Evolutionary conservation across 1,140 invertebrate species (phyloP).

Genomic region (Pseudomyrmex sp.): DNA sequence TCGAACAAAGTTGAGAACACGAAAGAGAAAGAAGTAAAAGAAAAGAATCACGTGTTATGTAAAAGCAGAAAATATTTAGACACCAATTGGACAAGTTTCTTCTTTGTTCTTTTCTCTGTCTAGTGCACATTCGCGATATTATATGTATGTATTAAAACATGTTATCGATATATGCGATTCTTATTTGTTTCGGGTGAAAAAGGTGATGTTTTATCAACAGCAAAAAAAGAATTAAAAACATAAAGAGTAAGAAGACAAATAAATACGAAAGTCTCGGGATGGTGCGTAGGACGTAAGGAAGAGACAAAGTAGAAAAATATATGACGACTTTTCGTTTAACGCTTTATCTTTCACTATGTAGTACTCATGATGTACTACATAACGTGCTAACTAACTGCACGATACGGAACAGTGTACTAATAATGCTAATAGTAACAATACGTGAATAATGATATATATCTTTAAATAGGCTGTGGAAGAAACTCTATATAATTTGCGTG

Average conservation of each 20-base stretch:
- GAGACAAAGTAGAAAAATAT: conserved; percentile 36
- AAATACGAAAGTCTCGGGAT: background rate
- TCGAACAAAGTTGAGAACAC: conserved; percentile 24
- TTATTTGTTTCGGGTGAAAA: conserved; percentile 3
- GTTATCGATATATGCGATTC: background rate
- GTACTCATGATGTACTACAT: background rate
- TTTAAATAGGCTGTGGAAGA: conserved; percentile 84
- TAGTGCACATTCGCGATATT: conserved; percentile 7
- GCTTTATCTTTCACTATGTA: conserved; percentile 50
- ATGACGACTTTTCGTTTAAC: conserved; percentile 52
- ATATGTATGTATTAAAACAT: background rate
- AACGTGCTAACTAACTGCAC: conserved; percentile 14
- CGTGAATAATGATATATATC: conserved; percentile 76
- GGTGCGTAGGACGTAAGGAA: conserved; percentile 18
- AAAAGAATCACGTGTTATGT: background rate
- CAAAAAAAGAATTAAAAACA: no score
- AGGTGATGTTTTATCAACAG: no score
- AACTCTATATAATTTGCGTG: conserved; percentile 61
- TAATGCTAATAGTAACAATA: conserved; percentile 73
- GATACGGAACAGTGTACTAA: conserved; percentile 68
- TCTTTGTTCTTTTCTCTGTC: background rate
- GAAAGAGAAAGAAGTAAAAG: conserved; percentile 17
- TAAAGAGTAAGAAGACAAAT: background rate
- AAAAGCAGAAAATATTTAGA: conserved; percentile 7
- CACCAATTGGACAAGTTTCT: conserved; percentile 1